phyloP scores from a whole-genome alignment of 2,113 vertebrate species.

The Coptodon rendalli region DNA sequence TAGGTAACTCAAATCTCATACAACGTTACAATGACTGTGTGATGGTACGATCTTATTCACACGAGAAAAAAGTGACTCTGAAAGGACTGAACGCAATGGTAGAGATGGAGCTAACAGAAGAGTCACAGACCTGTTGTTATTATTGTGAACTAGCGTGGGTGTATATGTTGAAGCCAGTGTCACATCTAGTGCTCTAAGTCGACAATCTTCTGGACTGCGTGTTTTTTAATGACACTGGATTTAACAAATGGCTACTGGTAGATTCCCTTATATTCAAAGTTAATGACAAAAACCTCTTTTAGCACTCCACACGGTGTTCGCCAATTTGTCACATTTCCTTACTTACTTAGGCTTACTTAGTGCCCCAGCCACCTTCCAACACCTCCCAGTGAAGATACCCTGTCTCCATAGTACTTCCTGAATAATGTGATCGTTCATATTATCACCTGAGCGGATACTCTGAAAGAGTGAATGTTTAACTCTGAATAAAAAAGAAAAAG shows the following conservation, averaged over 20 bases:
- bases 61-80: background rate
- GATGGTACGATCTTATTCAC: background rate
- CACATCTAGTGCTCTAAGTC: background rate
- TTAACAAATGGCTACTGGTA: background rate
- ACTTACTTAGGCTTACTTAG: background rate
- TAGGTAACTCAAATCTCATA: background rate
- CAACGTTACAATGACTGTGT: background rate
- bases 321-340: background rate
- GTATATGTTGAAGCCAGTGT: background rate
- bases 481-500: background rate
- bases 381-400: background rate
- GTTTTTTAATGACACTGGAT: background rate
- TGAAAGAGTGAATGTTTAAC: background rate
- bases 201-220: background rate
- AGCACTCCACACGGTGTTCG: background rate
- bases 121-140: background rate
- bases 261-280: background rate
- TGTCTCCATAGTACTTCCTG: background rate
- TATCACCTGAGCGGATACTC: background rate
- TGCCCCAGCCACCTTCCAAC: background rate
- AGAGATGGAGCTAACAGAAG: background rate
- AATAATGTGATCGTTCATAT: background rate
- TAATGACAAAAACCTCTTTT: background rate
- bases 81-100: background rate
- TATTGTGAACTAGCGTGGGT: background rate